phyloP scores from a whole-genome alignment of 2,113 vertebrate species.

The Chionomys nivalis region DNA sequence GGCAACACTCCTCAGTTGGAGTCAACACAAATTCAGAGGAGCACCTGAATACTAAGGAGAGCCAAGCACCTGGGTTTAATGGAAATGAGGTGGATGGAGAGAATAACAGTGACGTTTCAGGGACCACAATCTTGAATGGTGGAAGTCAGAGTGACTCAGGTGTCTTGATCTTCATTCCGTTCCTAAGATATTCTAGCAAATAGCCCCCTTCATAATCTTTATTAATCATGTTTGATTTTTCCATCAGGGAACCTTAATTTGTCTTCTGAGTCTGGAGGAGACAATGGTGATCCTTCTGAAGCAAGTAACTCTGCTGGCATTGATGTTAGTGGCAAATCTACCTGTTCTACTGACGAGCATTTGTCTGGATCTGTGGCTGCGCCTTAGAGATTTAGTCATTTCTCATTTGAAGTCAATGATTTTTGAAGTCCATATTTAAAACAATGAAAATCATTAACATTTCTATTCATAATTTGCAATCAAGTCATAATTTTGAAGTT shows the following conservation, averaged over 20 bases:
- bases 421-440: background rate
- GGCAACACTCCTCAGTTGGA: background rate
- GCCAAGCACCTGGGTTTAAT: background rate
- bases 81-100: background rate
- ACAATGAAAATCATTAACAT: background rate
- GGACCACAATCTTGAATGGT: background rate
- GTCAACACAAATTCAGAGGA: background rate
- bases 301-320: background rate
- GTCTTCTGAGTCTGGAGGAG: constrained; percentile 43
- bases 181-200: background rate
- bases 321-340: constrained; percentile 23
- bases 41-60: background rate
- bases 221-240: constrained; percentile 52
- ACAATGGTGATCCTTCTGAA: background rate
- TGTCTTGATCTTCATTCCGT: background rate
- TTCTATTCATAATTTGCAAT: background rate
- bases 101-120: background rate
- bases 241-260: constrained; percentile 21
- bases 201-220: background rate
- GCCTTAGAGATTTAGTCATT: background rate
- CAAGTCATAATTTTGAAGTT: background rate
- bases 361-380: background rate
- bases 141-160: background rate
- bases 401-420: background rate
- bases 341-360: background rate